phyloP scores from a whole-genome alignment of 1,140 invertebrate species.

The Ceratina japonica region DNA sequence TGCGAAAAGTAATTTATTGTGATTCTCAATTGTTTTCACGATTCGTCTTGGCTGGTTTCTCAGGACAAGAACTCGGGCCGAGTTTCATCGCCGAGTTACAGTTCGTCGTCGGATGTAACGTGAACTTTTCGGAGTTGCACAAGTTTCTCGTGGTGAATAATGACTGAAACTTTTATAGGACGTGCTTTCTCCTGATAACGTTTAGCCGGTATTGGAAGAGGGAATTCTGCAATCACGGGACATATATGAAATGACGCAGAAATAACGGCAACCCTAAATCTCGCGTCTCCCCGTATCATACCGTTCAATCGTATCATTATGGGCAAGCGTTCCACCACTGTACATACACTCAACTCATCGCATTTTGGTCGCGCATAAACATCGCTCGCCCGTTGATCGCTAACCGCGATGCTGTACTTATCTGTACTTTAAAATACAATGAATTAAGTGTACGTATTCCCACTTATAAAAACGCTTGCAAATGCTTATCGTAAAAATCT shows the following conservation, averaged over 20 bases:
- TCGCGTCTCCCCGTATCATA: no score
- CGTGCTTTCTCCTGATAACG: neutral
- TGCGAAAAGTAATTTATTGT: constrained; percentile 30
- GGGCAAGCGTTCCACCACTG: no score
- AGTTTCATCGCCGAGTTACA: neutral
- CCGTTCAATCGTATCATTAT: no score
- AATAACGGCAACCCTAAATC: neutral
- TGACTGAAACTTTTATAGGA: constrained; percentile 9
- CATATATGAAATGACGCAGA: neutral
- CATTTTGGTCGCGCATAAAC: no score
- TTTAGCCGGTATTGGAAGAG: neutral
- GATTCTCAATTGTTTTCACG: constrained; percentile 33
- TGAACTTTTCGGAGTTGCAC: neutral
- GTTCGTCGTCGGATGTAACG: neutral
- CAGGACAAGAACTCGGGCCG: neutral
- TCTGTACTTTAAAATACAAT: no score
- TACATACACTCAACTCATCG: no score
- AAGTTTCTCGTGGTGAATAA: constrained; percentile 3
- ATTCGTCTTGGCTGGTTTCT: constrained; percentile 3
- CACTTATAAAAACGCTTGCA: no score
- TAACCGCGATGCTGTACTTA: no score
- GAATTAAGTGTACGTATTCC: no score
- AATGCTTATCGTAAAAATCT: no score
- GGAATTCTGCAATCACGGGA: neutral
- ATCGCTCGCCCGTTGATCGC: no score